Base-by-base conservation (phyloP, 2,888 invertebrate species). In the Andrena hattorfiana region DNA sequence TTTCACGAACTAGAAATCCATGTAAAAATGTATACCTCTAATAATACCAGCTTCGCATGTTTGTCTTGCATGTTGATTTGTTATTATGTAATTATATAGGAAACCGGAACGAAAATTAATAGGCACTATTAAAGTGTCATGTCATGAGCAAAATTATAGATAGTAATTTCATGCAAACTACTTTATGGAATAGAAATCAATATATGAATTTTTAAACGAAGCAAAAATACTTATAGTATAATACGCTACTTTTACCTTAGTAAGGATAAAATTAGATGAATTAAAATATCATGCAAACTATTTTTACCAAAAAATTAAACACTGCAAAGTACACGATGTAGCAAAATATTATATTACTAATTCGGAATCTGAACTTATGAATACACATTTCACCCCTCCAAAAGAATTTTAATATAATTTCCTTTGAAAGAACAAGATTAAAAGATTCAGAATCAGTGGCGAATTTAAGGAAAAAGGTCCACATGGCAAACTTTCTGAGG, bases 61-160 rank as follows among this genome's bases (percentile, higher is more conserved):
- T 26, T 56, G 48, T 20, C 16, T 68, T 56, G 68, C 77, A 32
- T 77, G 68, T 13, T 26, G 2, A 3, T 56, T 62, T 26, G 32
- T 35, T 54, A 68, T 56, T 77, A 70, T 49, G 28, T 23, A 20
- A 68, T 67, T 78, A 59, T 26, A 10, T 23, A 13, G 4, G 8
- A 56, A 64, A 63, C 28, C 7, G 49, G 10, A 49, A 63, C 10
- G 48, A 69, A 56, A 77, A 63, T 16, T 51, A 26, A 51, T 48
- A 28, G 54, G 7, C 16, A 49, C n/a, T 10, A 56, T 56, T 56
- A 23, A 56, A 56, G 1, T 56, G 23, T 56, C 56, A 56, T 23
- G 2, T 23, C 56, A 56, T 1, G 23, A 56, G 13, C 16, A 26
- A 54, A 23, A 42, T 42, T 26, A 26, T 26, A 69, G 32, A 23